Conservation (phyloP, 2,888 invertebrate species). For the Drosophila koepferae region DNA sequence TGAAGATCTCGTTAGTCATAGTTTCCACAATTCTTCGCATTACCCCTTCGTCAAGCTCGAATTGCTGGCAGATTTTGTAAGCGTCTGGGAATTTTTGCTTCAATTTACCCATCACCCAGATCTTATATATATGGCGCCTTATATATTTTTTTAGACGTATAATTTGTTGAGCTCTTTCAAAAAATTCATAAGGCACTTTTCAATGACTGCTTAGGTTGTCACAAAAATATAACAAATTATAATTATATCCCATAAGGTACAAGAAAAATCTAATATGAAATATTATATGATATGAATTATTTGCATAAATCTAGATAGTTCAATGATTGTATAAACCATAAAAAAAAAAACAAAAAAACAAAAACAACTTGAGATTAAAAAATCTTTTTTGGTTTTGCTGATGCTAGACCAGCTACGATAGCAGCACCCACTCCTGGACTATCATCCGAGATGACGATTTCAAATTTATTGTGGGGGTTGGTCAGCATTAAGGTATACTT, state of each 20-base stretch:
- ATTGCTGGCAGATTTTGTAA: constrained; percentile 86
- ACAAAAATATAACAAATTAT: neutral
- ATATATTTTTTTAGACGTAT: neutral
- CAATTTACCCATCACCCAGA: constrained; percentile 90
- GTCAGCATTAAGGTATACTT: constrained; percentile 16
- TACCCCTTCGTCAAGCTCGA: constrained; percentile 90
- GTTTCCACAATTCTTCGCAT: constrained; percentile 90
- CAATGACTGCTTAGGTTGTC: neutral
- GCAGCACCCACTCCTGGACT: constrained; percentile 72
- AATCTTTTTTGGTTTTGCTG: neutral
- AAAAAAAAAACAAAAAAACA: neutral
- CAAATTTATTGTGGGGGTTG: constrained; percentile 37
- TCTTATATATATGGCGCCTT: constrained; percentile 86
- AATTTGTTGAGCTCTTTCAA: neutral
- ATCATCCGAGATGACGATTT: constrained; percentile 55
- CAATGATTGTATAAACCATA: neutral
- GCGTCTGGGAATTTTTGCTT: constrained; percentile 88
- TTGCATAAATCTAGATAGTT: neutral
- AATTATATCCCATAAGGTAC: neutral
- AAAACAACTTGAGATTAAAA: neutral
- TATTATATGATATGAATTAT: neutral
- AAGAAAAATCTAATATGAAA: neutral
- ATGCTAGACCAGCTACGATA: constrained; percentile 46
- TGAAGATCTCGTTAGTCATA: constrained; percentile 90
- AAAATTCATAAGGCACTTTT: neutral